These are phyloP conservation scores for Fabriciana adippe DNA, from an alignment of 2,888 invertebrate species.

Conservation along the genomic window DNA sequence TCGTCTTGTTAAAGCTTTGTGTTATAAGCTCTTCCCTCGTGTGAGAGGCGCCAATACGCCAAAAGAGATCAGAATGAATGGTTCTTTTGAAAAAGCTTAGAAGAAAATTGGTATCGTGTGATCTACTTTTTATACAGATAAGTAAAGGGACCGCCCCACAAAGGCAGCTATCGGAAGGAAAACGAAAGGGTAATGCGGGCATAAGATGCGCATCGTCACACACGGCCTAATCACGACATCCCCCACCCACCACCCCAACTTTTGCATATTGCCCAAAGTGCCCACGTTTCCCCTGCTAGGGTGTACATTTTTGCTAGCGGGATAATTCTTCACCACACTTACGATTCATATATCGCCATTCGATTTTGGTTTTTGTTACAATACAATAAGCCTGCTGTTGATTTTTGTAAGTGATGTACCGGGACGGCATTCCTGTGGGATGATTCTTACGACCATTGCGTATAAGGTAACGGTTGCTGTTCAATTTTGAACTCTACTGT, in stretches of 20 bases:
- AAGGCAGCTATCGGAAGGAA: constrained; percentile 82
- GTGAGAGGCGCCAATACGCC: constrained; percentile 45
- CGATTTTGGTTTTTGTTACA: constrained; percentile 48
- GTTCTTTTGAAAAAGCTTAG: constrained; percentile 47
- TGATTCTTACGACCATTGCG: constrained; percentile 43
- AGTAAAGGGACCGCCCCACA: constrained; percentile 64
- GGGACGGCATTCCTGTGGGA: constrained; percentile 43
- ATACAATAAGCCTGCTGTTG: constrained; percentile 42
- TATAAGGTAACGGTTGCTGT: constrained; percentile 32
- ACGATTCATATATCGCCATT: constrained; percentile 40
- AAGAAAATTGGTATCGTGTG: constrained; percentile 73
- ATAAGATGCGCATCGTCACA: constrained; percentile 82
- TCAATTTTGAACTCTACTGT: constrained; percentile 46
- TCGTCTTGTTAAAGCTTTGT: background rate
- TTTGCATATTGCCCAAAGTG: constrained; percentile 81
- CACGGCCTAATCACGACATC: constrained; percentile 78
- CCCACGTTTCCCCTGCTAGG: constrained; percentile 66
- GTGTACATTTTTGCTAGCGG: constrained; percentile 60
- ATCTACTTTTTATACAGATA: constrained; percentile 68
- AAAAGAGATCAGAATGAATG: constrained; percentile 42
- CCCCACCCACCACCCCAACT: constrained; percentile 64
- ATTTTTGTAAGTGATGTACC: constrained; percentile 40
- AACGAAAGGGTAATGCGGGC: constrained; percentile 82
- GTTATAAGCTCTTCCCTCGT: background rate
- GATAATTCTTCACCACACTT: constrained; percentile 54